Evolutionary conservation across 2,113 vertebrate species (phyloP), one percentile per base, ranked within the genome.

Genomic region (Dryoscopus gambensis): DNA sequence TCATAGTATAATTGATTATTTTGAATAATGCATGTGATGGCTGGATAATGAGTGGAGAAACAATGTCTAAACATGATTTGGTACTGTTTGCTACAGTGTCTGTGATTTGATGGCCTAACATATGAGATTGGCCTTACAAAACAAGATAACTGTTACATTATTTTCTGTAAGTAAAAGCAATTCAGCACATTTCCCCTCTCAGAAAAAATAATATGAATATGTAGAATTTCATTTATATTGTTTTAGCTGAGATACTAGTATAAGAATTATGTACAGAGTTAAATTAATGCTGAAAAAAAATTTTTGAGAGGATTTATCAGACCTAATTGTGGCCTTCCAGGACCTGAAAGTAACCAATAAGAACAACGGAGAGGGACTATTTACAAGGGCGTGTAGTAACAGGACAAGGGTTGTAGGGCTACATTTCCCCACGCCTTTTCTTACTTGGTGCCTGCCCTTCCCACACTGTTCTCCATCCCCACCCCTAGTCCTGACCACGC

Each of bases 1-100:
- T 97, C 95, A 96, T 90, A 79, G 90, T 93, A 96, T 98, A 97
- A 98, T 98, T 98, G 94, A 97, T 98, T 97, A 94, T 97, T 98
- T 97, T 98, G 96, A 98, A 98, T 98, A 98, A 98, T 97, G 84
- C 95, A 97, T 96, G 62, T 93, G 95, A 92, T 95, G 76, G 85
- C 74, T 96, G 91, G 95, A 78, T 97, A 97, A 97, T 90, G 89
- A 97, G 71, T 87, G 87, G 59, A 77, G 97, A 95, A 97, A 96
- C 69, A 93, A 79, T 92, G 60, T 88, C 63, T 95, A 97, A 93
- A 96, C 76, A 79, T 85, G 75, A 60, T n/a, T 97, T 94, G 81
- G 56, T 95, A 87, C 70, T 39, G 31, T 63, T 89, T 83, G 67
- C 44, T 82, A 18, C 57, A 56, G 37, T 74, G 40, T 73, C 70